Evolutionary conservation across 1,140 invertebrate species (phyloP).

Genomic region (Hermetia illucens): DNA sequence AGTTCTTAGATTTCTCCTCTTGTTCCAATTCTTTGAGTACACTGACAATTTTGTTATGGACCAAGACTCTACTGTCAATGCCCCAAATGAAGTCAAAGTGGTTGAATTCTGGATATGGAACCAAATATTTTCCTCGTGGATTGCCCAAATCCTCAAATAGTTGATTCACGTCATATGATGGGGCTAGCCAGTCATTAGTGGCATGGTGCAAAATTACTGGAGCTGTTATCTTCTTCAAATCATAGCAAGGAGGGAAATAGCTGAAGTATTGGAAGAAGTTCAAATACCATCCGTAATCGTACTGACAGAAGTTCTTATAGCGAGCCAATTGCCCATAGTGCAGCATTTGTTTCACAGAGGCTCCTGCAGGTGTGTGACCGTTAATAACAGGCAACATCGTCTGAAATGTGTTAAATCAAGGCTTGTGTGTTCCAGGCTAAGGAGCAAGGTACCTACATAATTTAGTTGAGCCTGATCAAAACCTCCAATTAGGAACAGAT

Average conservation of each 20-base stretch:
- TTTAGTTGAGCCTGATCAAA: conserved; percentile 40
- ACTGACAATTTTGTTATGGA: no score
- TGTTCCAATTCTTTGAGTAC: no score
- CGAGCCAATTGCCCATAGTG: conserved; percentile 48
- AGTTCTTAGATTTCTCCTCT: no score
- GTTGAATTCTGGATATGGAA: conserved; percentile 33
- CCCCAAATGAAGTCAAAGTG: conserved; percentile 43
- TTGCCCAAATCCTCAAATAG: conserved; percentile 31
- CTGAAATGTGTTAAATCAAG: conserved; percentile 5
- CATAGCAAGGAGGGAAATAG: conserved; percentile 43
- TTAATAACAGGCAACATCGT: conserved; percentile 56
- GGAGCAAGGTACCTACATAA: conserved; percentile 24
- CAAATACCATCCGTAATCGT: conserved; percentile 30
- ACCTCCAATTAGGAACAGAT: conserved; percentile 40
- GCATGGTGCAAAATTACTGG: conserved; percentile 50
- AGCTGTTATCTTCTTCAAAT: conserved; percentile 37
- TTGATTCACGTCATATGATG: conserved; percentile 32
- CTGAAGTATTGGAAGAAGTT: conserved; percentile 33
- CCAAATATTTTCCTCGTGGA: conserved; percentile 28
- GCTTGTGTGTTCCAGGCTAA: background rate
- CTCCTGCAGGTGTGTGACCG: conserved; percentile 61
- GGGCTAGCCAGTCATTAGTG: conserved; percentile 43
- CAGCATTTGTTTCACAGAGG: conserved; percentile 58
- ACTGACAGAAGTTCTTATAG: conserved; percentile 32
- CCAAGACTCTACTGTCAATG: no score